These are phyloP conservation scores for Ceryle rudis DNA, from an alignment of 2,797 vertebrate species.

Conservation along the genomic window DNA sequence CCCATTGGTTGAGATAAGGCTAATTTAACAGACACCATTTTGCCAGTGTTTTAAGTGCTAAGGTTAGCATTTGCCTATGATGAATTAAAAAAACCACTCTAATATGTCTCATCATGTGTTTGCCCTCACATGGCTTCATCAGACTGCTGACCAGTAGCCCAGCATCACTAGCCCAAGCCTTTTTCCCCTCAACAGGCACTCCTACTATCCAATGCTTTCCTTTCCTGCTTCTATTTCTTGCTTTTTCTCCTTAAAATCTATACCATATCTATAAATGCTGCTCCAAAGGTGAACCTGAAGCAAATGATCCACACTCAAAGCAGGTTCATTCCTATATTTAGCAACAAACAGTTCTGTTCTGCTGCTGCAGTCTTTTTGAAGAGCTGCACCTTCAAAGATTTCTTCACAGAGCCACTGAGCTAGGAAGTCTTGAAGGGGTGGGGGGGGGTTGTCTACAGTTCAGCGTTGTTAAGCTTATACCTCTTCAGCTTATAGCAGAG, in stretches of 20 bases:
- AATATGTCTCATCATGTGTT: neutral
- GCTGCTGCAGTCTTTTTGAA: neutral
- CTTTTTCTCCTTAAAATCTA: constrained; percentile 5
- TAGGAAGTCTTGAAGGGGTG: neutral
- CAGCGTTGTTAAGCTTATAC: neutral
- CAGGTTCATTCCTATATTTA: constrained; percentile 49
- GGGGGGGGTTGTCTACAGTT: neutral
- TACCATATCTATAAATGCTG: neutral
- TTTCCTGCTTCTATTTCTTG: neutral
- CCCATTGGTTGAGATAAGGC: no score
- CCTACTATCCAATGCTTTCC: neutral
- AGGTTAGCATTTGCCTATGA: neutral
- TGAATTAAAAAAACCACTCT: neutral
- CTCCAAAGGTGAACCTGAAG: constrained; percentile 17
- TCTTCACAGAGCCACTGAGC: constrained; percentile 31
- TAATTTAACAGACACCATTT: neutral
- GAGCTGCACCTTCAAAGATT: constrained; percentile 30
- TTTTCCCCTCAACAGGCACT: neutral
- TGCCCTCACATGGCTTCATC: neutral
- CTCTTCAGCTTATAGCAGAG: neutral
- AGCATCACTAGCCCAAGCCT: neutral
- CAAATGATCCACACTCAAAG: neutral
- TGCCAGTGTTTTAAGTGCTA: neutral
- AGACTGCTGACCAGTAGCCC: neutral
- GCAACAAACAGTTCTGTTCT: neutral